Conservation (phyloP, 2,888 invertebrate species). For the Ischnura elegans region DNA sequence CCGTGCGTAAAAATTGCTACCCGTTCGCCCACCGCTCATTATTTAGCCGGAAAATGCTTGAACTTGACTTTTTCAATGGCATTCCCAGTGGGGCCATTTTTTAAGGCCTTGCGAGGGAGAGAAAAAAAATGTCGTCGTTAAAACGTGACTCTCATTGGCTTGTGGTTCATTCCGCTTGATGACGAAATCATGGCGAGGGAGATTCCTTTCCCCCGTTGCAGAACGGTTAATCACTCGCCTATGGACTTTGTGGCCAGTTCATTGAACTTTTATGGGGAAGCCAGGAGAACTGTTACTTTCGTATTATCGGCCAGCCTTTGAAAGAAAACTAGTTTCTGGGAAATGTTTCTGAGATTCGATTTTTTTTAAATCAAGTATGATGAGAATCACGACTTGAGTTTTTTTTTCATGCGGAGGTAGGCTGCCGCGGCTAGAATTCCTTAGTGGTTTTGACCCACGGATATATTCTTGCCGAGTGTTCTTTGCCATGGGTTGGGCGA, state of each 20-base stretch:
- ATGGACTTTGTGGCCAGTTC: conserved; percentile 53
- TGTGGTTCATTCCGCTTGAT: neutral
- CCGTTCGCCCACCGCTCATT: neutral
- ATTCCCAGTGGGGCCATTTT: neutral
- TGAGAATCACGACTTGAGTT: neutral
- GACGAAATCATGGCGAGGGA: neutral
- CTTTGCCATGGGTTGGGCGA: neutral
- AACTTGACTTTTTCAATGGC: neutral
- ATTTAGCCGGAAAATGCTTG: neutral
- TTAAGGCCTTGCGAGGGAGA: neutral
- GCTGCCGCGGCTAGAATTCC: neutral
- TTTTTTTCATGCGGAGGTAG: neutral
- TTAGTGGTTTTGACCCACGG: neutral
- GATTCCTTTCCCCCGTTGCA: neutral
- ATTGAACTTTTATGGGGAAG: conserved; percentile 36
- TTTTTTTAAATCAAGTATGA: neutral
- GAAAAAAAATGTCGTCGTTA: neutral
- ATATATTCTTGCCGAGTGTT: neutral
- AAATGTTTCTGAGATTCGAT: neutral
- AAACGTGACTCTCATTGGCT: neutral
- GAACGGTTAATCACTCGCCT: conserved; percentile 37
- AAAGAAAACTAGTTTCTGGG: neutral
- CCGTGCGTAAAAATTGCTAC: neutral
- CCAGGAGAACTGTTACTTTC: conserved; percentile 49
- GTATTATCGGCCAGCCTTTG: neutral